Evolutionary conservation across 2,113 vertebrate species (phyloP).

Genomic region (Vimba vimba): DNA sequence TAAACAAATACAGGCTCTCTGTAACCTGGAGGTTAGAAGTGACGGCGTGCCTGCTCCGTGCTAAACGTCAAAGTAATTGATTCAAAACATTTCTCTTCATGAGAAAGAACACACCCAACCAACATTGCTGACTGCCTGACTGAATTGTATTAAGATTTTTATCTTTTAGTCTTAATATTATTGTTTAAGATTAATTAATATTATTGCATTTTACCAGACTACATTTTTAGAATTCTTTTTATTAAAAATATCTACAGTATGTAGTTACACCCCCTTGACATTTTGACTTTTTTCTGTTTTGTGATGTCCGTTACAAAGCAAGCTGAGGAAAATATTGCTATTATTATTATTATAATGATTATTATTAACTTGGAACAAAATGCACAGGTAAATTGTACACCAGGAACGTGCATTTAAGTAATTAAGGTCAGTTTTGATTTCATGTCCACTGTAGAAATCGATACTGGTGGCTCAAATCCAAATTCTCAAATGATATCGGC

Average conservation of each 20-base stretch:
- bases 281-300: background rate
- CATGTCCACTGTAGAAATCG: conserved; percentile 24
- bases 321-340: background rate
- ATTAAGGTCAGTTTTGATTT: conserved; percentile 8
- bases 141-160: background rate
- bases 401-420: background rate
- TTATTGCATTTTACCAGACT: no score
- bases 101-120: background rate
- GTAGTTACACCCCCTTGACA: background rate
- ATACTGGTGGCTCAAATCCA: conserved; percentile 37
- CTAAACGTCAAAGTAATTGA: conserved; percentile 18
- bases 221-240: no score
- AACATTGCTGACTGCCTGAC: background rate
- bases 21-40: conserved; percentile 20
- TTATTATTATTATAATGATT: background rate
- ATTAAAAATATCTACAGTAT: background rate
- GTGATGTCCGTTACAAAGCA: background rate
- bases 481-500: conserved; percentile 41
- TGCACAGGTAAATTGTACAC: background rate
- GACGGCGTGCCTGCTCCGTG: background rate
- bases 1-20: conserved; percentile 55
- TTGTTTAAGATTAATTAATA: no score
- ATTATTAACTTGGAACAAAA: background rate
- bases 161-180: no score
- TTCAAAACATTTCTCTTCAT: conserved; percentile 4